phyloP scores from a whole-genome alignment of 1,140 invertebrate species.

The Armadillidium nasatum region DNA sequence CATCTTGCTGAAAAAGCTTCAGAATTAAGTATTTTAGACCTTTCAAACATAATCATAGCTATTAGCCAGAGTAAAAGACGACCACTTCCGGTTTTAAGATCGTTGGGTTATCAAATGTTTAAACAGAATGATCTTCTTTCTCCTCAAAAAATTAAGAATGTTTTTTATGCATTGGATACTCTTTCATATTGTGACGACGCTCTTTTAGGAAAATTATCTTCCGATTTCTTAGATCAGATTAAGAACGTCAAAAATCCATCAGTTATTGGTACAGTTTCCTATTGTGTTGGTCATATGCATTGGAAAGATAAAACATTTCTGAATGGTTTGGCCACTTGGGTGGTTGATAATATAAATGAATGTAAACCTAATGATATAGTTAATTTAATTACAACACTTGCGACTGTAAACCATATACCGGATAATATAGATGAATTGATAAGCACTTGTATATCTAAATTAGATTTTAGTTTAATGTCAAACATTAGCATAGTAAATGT shows the following conservation, averaged over 20 bases:
- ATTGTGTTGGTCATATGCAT: not conserved
- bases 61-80: not conserved
- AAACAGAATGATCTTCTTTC: not conserved
- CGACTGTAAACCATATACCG: not conserved
- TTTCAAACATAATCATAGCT: not conserved
- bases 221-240: not conserved
- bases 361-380: not conserved
- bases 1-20: not conserved
- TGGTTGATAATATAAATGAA: not conserved
- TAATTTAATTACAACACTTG: not conserved
- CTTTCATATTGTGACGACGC: not conserved
- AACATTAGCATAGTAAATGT: not conserved
- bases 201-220: not conserved
- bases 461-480: not conserved
- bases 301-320: not conserved
- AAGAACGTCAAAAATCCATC: not conserved
- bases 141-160: not conserved
- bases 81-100: not conserved
- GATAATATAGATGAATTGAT: constrained; percentile 1
- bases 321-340: not conserved
- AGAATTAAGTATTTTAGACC: not conserved
- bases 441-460: not conserved
- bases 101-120: not conserved
- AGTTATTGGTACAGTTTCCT: not conserved
- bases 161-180: not conserved